Percentiles rank a stretch among this genome's conserved stretches.
These are phyloP conservation scores for Alligator mississippiensis DNA, from an alignment of 2,113 vertebrate genomes.

Conservation along the genomic window DNA sequence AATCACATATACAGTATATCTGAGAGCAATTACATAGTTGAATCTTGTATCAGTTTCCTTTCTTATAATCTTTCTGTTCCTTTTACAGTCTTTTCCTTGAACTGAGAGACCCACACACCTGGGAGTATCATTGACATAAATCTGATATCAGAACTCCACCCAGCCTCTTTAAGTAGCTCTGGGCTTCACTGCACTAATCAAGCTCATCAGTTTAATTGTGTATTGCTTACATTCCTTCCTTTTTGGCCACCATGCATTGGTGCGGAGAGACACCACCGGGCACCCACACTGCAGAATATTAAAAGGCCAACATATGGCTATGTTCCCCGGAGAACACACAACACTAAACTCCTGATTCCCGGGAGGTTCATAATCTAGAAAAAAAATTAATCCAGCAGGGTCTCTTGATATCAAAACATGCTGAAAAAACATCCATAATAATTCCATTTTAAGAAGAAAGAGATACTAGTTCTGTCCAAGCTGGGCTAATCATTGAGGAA, in stretches of 20 bases:
- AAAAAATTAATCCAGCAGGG: background rate
- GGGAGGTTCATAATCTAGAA: background rate
- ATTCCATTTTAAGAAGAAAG: background rate
- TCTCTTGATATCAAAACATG: background rate
- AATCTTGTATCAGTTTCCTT: background rate
- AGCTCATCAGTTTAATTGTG: background rate
- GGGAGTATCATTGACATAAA: background rate
- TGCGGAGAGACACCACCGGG: background rate
- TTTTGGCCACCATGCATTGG: background rate
- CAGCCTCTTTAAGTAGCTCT: background rate
- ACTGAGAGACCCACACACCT: background rate
- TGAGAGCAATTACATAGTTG: background rate
- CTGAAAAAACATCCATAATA: background rate
- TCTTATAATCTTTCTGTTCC: slow-evolving; percentile 15
- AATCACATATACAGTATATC: background rate
- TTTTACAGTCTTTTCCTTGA: background rate
- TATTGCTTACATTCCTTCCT: background rate
- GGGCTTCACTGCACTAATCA: background rate
- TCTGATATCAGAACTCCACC: background rate
- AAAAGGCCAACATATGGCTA: background rate
- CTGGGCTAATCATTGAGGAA: background rate
- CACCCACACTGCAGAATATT: background rate
- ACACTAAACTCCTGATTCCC: background rate
- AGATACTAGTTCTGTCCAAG: background rate
- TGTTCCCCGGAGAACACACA: rapidly evolving